Percentiles rank a stretch among this genome's conserved stretches.
phyloP scores from a whole-genome alignment of 2,113 vertebrate species.

The Barnardius zonarius region DNA sequence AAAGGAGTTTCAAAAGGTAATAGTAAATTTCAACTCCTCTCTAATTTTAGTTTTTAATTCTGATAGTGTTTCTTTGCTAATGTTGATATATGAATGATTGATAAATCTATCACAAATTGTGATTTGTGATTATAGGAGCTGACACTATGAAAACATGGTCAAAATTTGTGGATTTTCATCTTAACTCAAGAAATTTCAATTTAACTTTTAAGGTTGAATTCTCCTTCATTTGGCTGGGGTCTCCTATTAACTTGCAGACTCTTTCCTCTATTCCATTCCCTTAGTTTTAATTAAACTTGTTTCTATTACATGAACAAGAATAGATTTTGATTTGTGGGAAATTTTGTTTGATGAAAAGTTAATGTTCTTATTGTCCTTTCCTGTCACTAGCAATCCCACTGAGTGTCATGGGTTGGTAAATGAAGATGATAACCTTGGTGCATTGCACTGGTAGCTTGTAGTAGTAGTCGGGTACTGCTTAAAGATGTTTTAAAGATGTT shows the following conservation, averaged over 20 bases:
- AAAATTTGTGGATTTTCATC: background rate
- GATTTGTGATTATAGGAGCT: background rate
- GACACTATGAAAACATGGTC: background rate
- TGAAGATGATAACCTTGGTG: background rate
- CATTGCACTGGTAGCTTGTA: background rate
- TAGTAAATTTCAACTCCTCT: background rate
- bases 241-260: background rate
- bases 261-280: background rate
- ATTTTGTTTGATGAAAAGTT: background rate
- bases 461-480: background rate
- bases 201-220: background rate
- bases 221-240: background rate
- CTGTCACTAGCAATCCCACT: background rate
- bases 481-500: background rate
- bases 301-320: background rate
- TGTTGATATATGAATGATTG: background rate
- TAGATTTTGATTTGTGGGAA: constrained; percentile 14
- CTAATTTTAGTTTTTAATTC: background rate
- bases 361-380: background rate
- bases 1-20: background rate
- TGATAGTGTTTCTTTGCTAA: background rate
- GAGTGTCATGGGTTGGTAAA: background rate
- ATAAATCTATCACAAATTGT: background rate
- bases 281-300: background rate
- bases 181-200: background rate